Evolutionary conservation across 1,140 invertebrate genomes (phyloP).

Genomic region (Araneus ventricosus): DNA sequence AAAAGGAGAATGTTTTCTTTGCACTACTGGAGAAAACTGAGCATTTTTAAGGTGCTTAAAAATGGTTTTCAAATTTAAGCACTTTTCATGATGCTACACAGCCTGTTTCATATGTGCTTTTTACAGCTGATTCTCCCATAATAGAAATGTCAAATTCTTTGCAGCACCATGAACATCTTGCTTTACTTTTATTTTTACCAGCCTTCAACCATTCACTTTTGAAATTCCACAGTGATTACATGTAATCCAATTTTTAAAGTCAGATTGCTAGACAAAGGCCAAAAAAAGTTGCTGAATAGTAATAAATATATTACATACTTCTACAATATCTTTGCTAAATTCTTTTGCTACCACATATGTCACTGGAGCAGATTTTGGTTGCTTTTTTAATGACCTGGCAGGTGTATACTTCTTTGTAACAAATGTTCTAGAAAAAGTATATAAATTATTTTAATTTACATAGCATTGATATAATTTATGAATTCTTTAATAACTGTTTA

Average conservation of each 20-base stretch:
- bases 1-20: no score
- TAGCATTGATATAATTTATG: neutral
- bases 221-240: no score
- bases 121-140: no score
- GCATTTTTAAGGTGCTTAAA: no score
- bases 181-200: no score
- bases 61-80: no score
- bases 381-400: conserved; percentile 11
- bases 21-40: no score
- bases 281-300: neutral
- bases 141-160: no score
- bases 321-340: conserved; percentile 62
- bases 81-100: no score
- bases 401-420: conserved; percentile 68
- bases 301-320: conserved; percentile 1
- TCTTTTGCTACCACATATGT: conserved; percentile 62
- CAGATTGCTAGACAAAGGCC: neutral
- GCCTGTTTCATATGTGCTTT: no score
- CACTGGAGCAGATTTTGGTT: conserved; percentile 29
- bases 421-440: conserved; percentile 40
- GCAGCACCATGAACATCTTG: no score
- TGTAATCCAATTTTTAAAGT: neutral
- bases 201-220: no score
- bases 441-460: neutral
- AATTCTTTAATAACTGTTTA: neutral